Base-by-base conservation (phyloP, 2,888 invertebrate species). In the Itoplectis maculator region DNA sequence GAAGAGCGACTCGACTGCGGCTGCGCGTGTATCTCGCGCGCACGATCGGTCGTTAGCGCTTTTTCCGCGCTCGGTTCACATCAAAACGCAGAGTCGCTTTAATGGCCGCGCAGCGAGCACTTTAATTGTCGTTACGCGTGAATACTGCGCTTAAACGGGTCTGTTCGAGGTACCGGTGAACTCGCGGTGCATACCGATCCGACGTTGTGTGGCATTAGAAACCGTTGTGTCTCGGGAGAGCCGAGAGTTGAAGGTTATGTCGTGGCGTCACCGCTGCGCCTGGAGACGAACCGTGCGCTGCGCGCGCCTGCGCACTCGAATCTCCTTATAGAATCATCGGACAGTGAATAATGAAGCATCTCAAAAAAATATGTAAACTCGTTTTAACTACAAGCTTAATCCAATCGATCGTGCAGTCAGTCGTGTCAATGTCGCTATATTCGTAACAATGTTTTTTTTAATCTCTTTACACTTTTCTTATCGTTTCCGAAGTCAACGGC, bases 11-110 rank as follows among this genome's bases (percentile, higher is more conserved):
- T 15, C n/a, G 40, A 61, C 15, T 15, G 40, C 9, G 23, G 54
- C n/a, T 49, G 61, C 66, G 35, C 7, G 35, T 35, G 56, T 66
- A 73, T 70, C 42, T 69, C 54, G 51, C 56, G 20, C 23, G 59
- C 69, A 75, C 75, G 69, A 83, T 68, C 69, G 73, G 70, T 77
- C 77, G 73, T 80, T 73, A 37, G 65, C n/a, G 42, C 20, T 42
- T 75, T n/a, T 59, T 59, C 47, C 54, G 49, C 56, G 65, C 65
- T 49, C 76, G 29, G 40, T 54, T 54, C 69, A 70, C 82, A 79
- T 79, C 74, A 77, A 65, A 80, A 83, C 73, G 73, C 69, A 73
- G n/a, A n/a, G 72, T 80, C 69, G 69, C 73, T 73, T n/a, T 65
- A 77, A 79, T 47, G 61, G 79, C 70, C n/a, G n/a, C n/a, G n/a